phyloP scores from a whole-genome alignment of 2,888 invertebrate species.

The Campaea margaritaria region DNA sequence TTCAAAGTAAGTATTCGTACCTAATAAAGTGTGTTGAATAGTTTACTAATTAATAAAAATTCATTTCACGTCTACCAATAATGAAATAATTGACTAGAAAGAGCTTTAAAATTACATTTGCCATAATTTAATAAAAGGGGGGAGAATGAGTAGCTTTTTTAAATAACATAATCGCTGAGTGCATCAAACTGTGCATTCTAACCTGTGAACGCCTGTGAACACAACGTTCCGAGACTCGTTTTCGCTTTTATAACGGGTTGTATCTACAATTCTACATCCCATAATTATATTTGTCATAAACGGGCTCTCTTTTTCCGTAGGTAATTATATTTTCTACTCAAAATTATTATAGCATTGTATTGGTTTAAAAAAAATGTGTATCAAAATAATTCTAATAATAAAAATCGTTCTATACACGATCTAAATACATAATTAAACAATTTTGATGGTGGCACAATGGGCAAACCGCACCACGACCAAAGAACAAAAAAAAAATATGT shows the following conservation, averaged over 20 bases:
- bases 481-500: too few relatives aligned
- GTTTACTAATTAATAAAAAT: neutral
- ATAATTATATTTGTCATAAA: slow-evolving; percentile 16
- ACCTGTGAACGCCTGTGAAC: slow-evolving; percentile 10
- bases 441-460: too few relatives aligned
- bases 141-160: too few relatives aligned
- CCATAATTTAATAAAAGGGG: too few relatives aligned
- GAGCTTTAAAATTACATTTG: too few relatives aligned
- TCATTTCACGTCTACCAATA: neutral
- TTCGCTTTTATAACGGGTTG: slow-evolving; percentile 26
- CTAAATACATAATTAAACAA: too few relatives aligned
- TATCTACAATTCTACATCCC: slow-evolving; percentile 8
- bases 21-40: neutral
- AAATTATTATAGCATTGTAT: too few relatives aligned
- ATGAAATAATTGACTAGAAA: neutral
- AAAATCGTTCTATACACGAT: too few relatives aligned
- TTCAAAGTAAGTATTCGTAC: neutral
- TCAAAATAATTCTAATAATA: too few relatives aligned
- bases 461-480: too few relatives aligned
- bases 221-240: slow-evolving; percentile 12
- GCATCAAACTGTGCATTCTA: slow-evolving; percentile 40
- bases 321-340: too few relatives aligned
- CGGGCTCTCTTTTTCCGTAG: neutral
- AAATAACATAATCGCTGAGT: slow-evolving; percentile 30
- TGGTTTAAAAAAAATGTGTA: too few relatives aligned